Conservation (phyloP, 1,140 invertebrate genomes). For the Reticulitermes speratus region DNA sequence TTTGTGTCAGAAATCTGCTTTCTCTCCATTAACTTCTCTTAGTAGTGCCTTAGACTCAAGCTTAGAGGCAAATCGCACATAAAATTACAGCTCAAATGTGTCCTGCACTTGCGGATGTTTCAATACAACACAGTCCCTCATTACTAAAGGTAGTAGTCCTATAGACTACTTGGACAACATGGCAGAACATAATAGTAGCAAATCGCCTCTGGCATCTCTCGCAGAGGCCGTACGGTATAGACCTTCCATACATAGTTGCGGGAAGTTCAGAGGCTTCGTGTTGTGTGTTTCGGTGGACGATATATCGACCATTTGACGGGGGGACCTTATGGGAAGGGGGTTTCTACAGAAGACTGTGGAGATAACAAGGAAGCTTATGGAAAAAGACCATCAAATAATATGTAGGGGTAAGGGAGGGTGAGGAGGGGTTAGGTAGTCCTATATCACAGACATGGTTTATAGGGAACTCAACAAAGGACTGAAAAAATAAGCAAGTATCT, state of each 20-base stretch:
- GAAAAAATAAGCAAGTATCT: background rate
- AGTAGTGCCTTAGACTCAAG: no score
- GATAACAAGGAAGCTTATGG: slow-evolving; percentile 6
- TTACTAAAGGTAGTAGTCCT: background rate
- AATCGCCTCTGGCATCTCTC: background rate
- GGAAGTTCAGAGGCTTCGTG: background rate
- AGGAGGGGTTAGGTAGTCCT: background rate
- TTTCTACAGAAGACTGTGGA: slow-evolving; percentile 5
- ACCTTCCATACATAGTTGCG: slow-evolving; percentile 10
- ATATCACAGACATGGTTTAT: slow-evolving; percentile 5
- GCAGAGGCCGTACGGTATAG: background rate
- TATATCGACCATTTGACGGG: background rate
- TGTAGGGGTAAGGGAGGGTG: background rate
- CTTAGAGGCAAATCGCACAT: background rate
- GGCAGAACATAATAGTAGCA: background rate
- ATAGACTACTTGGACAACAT: background rate
- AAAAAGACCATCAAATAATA: slow-evolving; percentile 18
- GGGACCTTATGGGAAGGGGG: background rate
- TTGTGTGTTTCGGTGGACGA: slow-evolving; percentile 1
- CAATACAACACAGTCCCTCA: background rate
- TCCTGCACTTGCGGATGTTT: background rate
- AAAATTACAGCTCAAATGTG: background rate
- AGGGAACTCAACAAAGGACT: slow-evolving; percentile 6
- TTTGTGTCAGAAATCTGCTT: no score
- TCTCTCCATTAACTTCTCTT: no score